phyloP scores from a whole-genome alignment of 2,113 vertebrate species.

The Microcebus jonahi region DNA sequence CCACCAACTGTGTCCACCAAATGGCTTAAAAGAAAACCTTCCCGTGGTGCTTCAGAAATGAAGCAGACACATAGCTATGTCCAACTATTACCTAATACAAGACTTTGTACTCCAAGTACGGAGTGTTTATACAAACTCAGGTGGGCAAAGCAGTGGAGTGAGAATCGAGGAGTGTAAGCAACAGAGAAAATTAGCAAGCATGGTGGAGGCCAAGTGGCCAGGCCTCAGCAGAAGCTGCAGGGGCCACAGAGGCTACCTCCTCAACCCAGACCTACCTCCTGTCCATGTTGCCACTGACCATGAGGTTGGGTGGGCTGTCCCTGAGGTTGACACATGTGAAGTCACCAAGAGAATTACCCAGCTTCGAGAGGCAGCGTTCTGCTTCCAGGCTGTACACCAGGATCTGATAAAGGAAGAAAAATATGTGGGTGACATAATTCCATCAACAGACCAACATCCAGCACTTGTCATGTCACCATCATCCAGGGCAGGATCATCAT shows the following conservation, averaged over 20 bases:
- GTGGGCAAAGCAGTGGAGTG: not conserved
- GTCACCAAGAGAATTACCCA: slow-evolving; percentile 92
- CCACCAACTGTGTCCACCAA: slow-evolving; percentile 87
- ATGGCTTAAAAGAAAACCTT: slow-evolving; percentile 82
- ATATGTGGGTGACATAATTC: rapidly evolving
- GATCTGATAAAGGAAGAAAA: slow-evolving; percentile 86
- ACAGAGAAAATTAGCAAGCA: rapidly evolving
- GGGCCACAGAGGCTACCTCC: not conserved
- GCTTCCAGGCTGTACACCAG: slow-evolving; percentile 94
- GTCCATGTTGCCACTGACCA: slow-evolving; percentile 96
- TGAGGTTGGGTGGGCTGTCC: slow-evolving; percentile 89
- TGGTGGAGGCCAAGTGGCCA: rapidly evolving
- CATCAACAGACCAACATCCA: rapidly evolving
- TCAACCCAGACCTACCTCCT: slow-evolving; percentile 88
- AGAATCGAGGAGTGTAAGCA: not conserved
- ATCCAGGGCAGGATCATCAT: not conserved
- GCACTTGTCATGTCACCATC: rapidly evolving
- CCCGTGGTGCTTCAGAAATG: slow-evolving; percentile 77
- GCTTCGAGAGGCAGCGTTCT: slow-evolving; percentile 85
- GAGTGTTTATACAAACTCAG: not conserved
- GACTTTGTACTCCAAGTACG: slow-evolving; percentile 65
- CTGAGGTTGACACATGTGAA: slow-evolving; percentile 94
- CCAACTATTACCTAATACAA: slow-evolving; percentile 84
- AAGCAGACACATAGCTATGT: slow-evolving; percentile 63
- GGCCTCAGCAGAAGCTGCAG: not conserved